Base-by-base conservation (phyloP, 2,113 vertebrate species). In the Orcinus orca region DNA sequence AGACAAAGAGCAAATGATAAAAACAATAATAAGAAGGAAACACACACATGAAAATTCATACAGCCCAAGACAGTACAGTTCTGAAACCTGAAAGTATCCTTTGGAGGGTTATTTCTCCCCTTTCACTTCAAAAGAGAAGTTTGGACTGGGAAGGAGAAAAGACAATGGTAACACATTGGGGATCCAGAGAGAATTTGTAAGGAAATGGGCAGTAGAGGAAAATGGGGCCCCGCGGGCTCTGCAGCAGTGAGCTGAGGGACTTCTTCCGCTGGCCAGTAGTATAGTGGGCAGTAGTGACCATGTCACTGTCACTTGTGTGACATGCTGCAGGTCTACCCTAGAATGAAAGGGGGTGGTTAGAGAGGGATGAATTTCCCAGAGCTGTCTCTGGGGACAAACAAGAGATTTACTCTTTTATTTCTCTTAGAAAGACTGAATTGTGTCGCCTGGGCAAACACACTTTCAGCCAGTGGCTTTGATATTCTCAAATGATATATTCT, bases 41-140 rank as follows among this genome's bases (percentile, higher is more conserved):
- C 9, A 33, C 7, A 53, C 47, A 53, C 80, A 70, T n/a, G 20
- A 93, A 84, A 21, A 23, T 38, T 53, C 10, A 38, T 44, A 79
- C 3, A 3, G 29, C 14, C 47, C 20, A 50, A n/a, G 26, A 18
- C 6, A 44, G 25, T 76, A 47, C 58, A 65, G 29, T 63, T 88
- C 5, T 81, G 84, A 87, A 73, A 36, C 41, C 23, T 60, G 44
- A 20, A 13, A 21, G 44, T 33, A 50, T 41, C 31, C 11, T 63
- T 96, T 31, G 29, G 47, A 90, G 41, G 21, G 1, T 1, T 26
- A 15, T 85, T 73, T 88, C 38, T 70, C 58, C 25, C 25, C n/a
- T 90, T 91, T 93, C 67, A 74, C 41, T 85, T 93, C 20, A 58
- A 86, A 12, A 96, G 23, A 76, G 93, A 55, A 26, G 3, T 41